Evolutionary conservation across 1,140 invertebrate genomes (phyloP), one percentile per base, ranked within the genome.

Genomic region (Marisa cornuarietis): DNA sequence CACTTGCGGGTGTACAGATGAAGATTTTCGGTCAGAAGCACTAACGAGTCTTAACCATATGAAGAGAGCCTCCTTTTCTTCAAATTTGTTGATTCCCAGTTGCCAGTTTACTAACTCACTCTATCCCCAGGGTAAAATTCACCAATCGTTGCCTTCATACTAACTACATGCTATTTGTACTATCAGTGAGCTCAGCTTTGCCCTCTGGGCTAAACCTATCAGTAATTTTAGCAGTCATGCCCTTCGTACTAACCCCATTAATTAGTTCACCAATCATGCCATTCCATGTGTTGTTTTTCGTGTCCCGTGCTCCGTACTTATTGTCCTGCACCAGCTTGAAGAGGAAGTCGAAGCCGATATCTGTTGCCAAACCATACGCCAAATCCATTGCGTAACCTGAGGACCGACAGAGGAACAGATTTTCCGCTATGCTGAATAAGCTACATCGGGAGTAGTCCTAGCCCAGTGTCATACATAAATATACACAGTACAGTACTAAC

Each of bases 291-390:
- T 96, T 96, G 9, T 96, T 97, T 11, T 85, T 71, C 1, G 31
- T 42, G 11, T 54, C 49, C 58, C 82, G 77, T 14, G 49, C 96
- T 0, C 98, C 98, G 86, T 99, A 99, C 93, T 96, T 96, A 85
- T 95, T 95, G 90, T 99, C 98, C 2, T 96, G 95, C 0, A 99
- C 98, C 58, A 98, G 90, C 42, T 78, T 93, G 76, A 99, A 95
- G 73, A 93, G 93, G 89, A 97, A 99, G 84, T 98, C 95, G 91
- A 99, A 99, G 9, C 81, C 80, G 8, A 90, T 71, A 49, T 82
- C 68, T n/a, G 71, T 58, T 14, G 87, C 82, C 54, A 88, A 24
- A 3, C 77, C 71, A 24, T 79, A 58, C 1, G 85, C 83, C 63
- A 91, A 74, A 78, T 91, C 90, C 14, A 84, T 76, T 62, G 85